Base-by-base conservation (phyloP, 2,113 vertebrate genomes). In the Myotis yumanensis region DNA sequence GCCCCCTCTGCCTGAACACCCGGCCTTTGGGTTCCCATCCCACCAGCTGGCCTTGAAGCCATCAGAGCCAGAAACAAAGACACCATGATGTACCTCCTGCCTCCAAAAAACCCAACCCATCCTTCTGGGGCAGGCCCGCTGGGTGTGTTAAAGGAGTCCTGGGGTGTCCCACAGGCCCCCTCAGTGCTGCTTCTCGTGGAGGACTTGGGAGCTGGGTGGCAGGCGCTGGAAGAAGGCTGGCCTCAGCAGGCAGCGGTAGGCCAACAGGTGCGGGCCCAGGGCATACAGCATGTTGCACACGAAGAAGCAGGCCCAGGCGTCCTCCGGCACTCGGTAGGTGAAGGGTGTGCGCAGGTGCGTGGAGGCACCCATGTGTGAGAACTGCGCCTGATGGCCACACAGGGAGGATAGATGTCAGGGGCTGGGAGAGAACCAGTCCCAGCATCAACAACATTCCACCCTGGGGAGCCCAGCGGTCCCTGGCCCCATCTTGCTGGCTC, bases 291-390 rank as follows among this genome's bases (percentile, higher is more conserved):
- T 0, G 95, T 99, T 99, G 91, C 97, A 92, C 22, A 97, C 7
- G 35, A 99, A 86, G 90, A 99, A 98, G 7, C 54, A 83, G 96
- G 98, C 95, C 95, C 98, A 98, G 28, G 86, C 71, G 0, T 99
- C 98, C 18, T 97, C 97, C 0, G 99, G 99, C 80, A 99, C 98
- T 0, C 98, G 99, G 97, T 99, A 99, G 0, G 98, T 98, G 92
- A 99, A 98, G 0, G 98, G 96, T 0, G 99, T 99, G 23, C 98
- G 98, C 40, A 96, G 10, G 90, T 99, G 99, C 82, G 99, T 97
- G 7, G 99, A 99, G 0, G 98, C 99, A 2, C 99, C 99, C 9
- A 99, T 92, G 92, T 99, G 99, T 14, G 98, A 95, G 98, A 99
- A 99, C 97, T 99, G 99, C 6, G 99, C 99, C 99, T 99, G 97